Conservation (phyloP, 1,140 invertebrate species). For the Hirudo medicinalis region DNA sequence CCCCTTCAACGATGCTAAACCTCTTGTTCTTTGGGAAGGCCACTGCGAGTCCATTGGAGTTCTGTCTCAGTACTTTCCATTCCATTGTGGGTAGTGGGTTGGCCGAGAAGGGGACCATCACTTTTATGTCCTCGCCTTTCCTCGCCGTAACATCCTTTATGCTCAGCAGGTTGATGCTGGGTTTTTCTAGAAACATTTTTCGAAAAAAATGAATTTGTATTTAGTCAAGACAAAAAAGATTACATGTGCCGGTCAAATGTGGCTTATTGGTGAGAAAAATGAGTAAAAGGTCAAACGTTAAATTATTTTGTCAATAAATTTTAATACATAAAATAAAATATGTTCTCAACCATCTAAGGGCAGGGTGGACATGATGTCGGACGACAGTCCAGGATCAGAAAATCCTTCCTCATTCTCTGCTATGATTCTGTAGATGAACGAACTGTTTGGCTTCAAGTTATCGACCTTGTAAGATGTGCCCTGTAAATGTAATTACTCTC, state of each 20-base stretch:
- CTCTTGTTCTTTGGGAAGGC: not conserved
- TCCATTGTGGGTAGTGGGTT: constrained; percentile 56
- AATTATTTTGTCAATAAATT: not conserved
- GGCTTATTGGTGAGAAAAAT: not conserved
- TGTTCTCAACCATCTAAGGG: constrained; percentile 54
- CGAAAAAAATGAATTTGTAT: too few relatives aligned
- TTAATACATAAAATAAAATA: not conserved
- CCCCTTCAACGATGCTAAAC: not conserved
- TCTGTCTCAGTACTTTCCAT: constrained; percentile 45
- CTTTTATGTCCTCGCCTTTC: not conserved
- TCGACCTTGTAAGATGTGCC: not conserved
- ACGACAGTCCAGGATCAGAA: constrained; percentile 73
- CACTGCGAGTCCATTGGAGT: not conserved
- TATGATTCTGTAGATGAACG: constrained; percentile 77
- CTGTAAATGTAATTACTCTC: not conserved
- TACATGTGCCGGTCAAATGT: too few relatives aligned
- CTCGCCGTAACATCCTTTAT: constrained; percentile 1
- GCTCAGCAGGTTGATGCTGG: not conserved
- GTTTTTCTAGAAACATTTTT: not conserved
- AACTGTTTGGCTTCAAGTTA: constrained; percentile 2
- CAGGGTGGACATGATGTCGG: constrained; percentile 81
- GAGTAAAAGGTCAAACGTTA: not conserved
- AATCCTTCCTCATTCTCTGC: constrained; percentile 95
- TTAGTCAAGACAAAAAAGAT: too few relatives aligned
- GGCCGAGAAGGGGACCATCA: constrained; percentile 57